A percentile compares a stretch with the other conserved stretches of the same genome.
These are phyloP conservation scores for Tonatia bakeri DNA, from an alignment of 2,113 vertebrate species.

Conservation along the genomic window DNA sequence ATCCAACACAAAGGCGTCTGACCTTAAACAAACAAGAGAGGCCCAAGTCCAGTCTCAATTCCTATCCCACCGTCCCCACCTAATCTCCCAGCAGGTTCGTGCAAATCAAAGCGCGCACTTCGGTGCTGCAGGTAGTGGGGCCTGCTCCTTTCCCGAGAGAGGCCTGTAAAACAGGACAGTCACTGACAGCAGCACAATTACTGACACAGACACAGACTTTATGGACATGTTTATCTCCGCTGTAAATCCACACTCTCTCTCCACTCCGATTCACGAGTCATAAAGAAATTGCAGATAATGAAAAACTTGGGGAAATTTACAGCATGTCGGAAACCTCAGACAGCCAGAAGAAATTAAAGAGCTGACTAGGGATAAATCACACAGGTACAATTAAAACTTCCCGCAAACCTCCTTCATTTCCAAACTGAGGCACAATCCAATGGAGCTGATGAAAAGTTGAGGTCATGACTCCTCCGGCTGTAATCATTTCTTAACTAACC, in stretches of 20 bases:
- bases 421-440: conserved; percentile 83
- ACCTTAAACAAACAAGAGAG: conserved; percentile 42
- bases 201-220: conserved; percentile 89
- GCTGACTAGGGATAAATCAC: conserved; percentile 88
- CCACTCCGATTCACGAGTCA: conserved; percentile 91
- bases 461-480: conserved; percentile 81
- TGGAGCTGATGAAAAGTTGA: conserved; percentile 84
- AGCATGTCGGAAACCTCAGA: conserved; percentile 91
- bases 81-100: conserved; percentile 81
- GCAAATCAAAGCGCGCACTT: conserved; percentile 82
- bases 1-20: conserved; percentile 46
- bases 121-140: conserved; percentile 76
- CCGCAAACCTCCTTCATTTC: conserved; percentile 82
- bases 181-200: conserved; percentile 89
- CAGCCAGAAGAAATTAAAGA: conserved; percentile 91
- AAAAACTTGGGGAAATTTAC: conserved; percentile 99
- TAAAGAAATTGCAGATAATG: conserved; percentile 97
- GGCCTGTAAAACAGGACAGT: conserved; percentile 88
- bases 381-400: conserved; percentile 88
- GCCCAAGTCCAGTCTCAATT: conserved; percentile 74
- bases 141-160: conserved; percentile 83
- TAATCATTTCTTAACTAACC: conserved; percentile 83
- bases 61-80: conserved; percentile 70
- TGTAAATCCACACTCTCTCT: conserved; percentile 95
- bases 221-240: conserved; percentile 92